phyloP scores from a whole-genome alignment of 2,888 invertebrate genomes.

The Geotrupes spiniger region DNA sequence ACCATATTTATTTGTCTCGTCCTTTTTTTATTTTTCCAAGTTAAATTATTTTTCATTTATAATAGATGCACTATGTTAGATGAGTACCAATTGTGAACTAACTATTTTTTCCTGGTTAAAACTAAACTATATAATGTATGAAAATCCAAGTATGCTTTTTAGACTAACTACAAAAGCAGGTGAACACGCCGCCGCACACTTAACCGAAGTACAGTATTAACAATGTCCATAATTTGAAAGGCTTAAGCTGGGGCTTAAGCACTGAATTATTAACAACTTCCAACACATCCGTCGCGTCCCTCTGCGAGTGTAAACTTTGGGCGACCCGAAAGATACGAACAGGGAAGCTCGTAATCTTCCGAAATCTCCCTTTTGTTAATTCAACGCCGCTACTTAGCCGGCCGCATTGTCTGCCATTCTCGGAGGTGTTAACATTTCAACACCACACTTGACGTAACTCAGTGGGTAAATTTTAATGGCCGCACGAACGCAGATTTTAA shows the following conservation, averaged over 20 bases:
- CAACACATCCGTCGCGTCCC: slow-evolving; percentile 5
- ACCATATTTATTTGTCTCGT: no score
- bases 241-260: slow-evolving; percentile 32
- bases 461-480: slow-evolving; percentile 5
- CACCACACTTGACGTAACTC: neutral
- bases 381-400: slow-evolving; percentile 11
- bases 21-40: no score
- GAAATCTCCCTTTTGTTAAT: slow-evolving; percentile 20
- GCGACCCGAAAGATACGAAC: slow-evolving; percentile 2
- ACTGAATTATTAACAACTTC: slow-evolving; percentile 33
- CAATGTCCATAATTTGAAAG: slow-evolving; percentile 34
- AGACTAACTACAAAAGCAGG: no score
- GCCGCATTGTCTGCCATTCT: neutral
- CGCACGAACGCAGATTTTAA: slow-evolving; percentile 1
- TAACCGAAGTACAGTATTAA: slow-evolving; percentile 32
- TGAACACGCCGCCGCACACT: slow-evolving; percentile 17
- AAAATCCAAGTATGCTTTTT: no score
- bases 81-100: no score
- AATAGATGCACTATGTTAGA: no score
- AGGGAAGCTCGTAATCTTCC: slow-evolving; percentile 13
- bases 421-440: slow-evolving; percentile 6
- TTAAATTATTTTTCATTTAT: no score
- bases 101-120: no score
- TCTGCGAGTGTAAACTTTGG: slow-evolving; percentile 10
- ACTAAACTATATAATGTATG: no score